These are phyloP conservation scores for Rhopalosiphum nymphaeae DNA, from an alignment of 2,888 invertebrate species.

Conservation along the genomic window DNA sequence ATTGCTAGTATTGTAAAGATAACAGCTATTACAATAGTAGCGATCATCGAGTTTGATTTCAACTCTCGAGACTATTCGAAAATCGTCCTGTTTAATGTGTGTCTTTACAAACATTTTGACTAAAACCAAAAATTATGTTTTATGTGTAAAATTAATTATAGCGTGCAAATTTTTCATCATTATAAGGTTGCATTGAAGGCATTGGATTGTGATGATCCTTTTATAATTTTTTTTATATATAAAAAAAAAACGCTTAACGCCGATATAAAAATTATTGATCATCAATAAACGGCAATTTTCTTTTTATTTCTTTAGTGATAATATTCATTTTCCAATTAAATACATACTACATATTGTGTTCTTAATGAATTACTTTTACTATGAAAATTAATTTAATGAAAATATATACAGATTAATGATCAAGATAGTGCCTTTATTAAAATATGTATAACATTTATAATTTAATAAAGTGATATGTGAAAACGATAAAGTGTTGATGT, in stretches of 20 bases:
- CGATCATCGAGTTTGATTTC: background rate
- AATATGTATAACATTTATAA: background rate
- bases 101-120: background rate
- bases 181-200: background rate
- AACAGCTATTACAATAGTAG: background rate
- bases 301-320: background rate
- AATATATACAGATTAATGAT: background rate
- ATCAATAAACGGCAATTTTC: too few relatives aligned
- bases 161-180: background rate
- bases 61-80: background rate
- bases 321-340: background rate
- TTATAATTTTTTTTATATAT: background rate
- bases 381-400: background rate
- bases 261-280: background rate
- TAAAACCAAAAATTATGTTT: background rate
- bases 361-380: background rate
- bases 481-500: background rate
- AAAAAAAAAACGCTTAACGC: background rate
- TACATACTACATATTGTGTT: background rate
- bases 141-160: background rate
- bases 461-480: background rate
- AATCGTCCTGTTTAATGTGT: too few relatives aligned
- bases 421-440: background rate
- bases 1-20: background rate
- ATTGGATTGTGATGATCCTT: background rate